Evolutionary conservation across 2,888 invertebrate genomes (phyloP), one percentile per base, ranked within the genome.

Genomic region (Caenorhabditis japonica): DNA sequence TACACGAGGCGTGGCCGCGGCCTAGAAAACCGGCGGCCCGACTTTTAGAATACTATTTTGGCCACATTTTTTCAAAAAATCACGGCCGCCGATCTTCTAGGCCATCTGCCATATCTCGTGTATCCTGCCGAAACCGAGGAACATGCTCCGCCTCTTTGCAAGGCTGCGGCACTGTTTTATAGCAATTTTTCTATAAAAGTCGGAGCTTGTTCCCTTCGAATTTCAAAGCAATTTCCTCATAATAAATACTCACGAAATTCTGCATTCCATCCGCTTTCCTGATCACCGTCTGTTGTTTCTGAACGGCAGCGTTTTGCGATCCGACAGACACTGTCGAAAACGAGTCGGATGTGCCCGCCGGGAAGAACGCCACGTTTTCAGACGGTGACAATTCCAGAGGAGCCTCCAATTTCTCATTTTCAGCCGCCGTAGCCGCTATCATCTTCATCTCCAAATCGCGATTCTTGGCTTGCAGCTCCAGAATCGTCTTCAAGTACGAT

Each of bases 401-500:
- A 3, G 12, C 33, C 0, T 46, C 39, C 8, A 27, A 44, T n/a
- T 44, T 30, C 27, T 25, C 23, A 10, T 15, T 51, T n/a, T 27
- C 51, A 15, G 51, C 15, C 10, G 52, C 41, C n/a, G n/a, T n/a
- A n/a, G n/a, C n/a, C n/a, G n/a, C n/a, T n/a, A n/a, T n/a, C 5
- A 71, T 13, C 33, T 55, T 43, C 33, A 58, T 12, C 19, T 62
- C 61, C 41, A 74, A 17, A 12, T 69, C 58, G 5, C 69, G 69
- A 47, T 62, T 60, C 33, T 55, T 64, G 15, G 72, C 47, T 36
- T 76, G 76, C 10, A 79, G 46, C 33, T 69, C 60, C n/a, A 79
- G 66, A 51, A 74, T 79, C 12, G 70, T 68, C 41, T 79, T 76
- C 27, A 79, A 39, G 34, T 68, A 68, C 4, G 38, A 39, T 41